Conservation (phyloP, 2,113 vertebrate species). For the Hemibagrus wyckioides region DNA sequence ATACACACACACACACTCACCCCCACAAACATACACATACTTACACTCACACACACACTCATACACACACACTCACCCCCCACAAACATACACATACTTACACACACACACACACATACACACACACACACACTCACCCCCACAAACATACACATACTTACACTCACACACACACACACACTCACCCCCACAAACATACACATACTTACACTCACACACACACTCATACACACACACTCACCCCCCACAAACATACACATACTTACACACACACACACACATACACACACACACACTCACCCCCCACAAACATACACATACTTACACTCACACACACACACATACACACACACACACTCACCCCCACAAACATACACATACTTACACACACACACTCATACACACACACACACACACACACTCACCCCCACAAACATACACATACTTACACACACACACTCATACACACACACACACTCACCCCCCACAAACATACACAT, state of each 20-base stretch:
- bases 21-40: no score
- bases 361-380: no score
- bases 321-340: constrained; percentile 62
- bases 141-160: no score
- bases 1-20: constrained; percentile 57
- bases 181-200: no score
- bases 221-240: constrained; percentile 64
- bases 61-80: no score
- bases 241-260: no score
- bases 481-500: no score
- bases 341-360: constrained; percentile 56
- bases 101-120: constrained; percentile 64
- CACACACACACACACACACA: constrained; percentile 61
- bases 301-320: no score
- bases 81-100: no score
- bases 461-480: constrained; percentile 59
- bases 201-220: constrained; percentile 58
- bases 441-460: constrained; percentile 61
- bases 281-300: constrained; percentile 57
- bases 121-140: constrained; percentile 39
- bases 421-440: no score
- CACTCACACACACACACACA: constrained; percentile 57
- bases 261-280: constrained; percentile 14
- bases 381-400: constrained; percentile 66
- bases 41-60: constrained; percentile 58